phyloP scores from a whole-genome alignment of 2,113 vertebrate species.

The Vulpes ferrilata region DNA sequence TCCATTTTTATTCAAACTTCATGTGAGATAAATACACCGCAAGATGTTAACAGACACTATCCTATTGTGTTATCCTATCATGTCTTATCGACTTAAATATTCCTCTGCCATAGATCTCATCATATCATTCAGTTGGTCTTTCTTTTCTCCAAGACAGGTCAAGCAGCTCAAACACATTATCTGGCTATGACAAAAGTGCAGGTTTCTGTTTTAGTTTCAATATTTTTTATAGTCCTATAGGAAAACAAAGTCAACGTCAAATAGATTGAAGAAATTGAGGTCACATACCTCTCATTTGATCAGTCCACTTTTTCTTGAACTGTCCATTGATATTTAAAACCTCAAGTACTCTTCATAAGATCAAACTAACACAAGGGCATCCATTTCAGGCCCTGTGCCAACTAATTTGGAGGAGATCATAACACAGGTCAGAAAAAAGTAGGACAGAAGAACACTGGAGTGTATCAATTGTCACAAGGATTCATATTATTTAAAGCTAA shows the following conservation, averaged over 20 bases:
- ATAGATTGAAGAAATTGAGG: conserved; percentile 7
- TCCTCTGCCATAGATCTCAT: background rate
- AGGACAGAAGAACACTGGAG: background rate
- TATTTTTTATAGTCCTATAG: conserved; percentile 17
- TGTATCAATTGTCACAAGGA: background rate
- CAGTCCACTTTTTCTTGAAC: background rate
- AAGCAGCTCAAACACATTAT: background rate
- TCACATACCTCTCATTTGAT: background rate
- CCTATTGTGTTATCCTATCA: background rate
- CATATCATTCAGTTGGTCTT: background rate
- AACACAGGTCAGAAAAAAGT: background rate
- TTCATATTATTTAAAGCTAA: background rate
- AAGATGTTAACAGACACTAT: background rate
- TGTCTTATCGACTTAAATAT: background rate
- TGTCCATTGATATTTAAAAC: conserved; percentile 44
- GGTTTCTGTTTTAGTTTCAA: background rate
- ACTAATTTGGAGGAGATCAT: background rate
- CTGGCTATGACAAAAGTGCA: background rate
- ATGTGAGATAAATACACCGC: background rate
- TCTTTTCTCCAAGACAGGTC: background rate
- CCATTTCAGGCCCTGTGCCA: background rate
- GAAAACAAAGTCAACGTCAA: conserved; percentile 48
- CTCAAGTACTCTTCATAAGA: background rate
- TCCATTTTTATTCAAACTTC: background rate
- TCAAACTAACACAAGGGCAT: conserved; percentile 40